Conservation (phyloP, 2,113 vertebrate species). For the Otus sunia region DNA sequence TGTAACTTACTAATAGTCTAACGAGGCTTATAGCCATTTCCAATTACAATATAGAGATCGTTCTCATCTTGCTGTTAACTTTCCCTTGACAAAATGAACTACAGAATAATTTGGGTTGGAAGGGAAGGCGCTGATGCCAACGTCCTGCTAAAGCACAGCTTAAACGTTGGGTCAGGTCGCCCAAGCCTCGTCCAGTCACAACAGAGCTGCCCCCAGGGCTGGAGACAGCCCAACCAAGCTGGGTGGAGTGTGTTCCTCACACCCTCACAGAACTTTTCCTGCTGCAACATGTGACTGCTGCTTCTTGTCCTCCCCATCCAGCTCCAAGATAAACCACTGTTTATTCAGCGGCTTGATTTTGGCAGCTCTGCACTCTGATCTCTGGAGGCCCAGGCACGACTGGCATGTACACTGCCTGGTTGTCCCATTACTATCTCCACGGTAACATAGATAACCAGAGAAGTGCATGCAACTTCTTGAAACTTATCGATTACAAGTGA, state of each 20-base stretch:
- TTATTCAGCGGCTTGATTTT: background rate
- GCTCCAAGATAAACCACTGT: background rate
- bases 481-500: background rate
- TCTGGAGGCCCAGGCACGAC: rapidly evolving
- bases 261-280: background rate
- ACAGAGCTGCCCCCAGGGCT: background rate
- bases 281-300: background rate
- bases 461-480: background rate
- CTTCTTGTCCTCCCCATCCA: rapidly evolving
- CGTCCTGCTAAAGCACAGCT: background rate
- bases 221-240: rapidly evolving
- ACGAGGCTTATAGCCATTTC: background rate
- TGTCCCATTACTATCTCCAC: background rate
- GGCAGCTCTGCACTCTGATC: background rate
- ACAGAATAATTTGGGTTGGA: background rate
- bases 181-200: background rate
- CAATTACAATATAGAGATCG: background rate
- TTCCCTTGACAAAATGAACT: background rate
- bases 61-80: background rate
- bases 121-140: rapidly evolving
- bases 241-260: rapidly evolving
- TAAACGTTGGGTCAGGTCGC: rapidly evolving
- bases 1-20: background rate
- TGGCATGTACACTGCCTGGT: rapidly evolving
- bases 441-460: background rate